Evolutionary conservation across 2,797 vertebrate species (phyloP), one percentile per base, ranked within the genome.

Genomic region (Sebastes steindachneri): DNA sequence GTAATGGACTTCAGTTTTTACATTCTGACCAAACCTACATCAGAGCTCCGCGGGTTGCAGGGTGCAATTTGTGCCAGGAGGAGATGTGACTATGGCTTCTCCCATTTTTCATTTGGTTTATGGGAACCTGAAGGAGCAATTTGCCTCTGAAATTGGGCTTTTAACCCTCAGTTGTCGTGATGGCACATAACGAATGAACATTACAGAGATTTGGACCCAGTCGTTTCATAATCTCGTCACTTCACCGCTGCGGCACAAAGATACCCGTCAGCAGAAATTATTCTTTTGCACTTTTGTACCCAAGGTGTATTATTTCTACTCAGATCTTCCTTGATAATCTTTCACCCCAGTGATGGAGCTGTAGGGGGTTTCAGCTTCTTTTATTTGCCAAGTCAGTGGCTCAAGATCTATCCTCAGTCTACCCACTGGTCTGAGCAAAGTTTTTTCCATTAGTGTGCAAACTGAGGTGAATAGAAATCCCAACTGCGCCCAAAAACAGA

Each of bases 1-100:
- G 84, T 93, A 93, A 95, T 93, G 88, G 90, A 88, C 75, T 73
- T 83, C 84, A 85, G 77, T 85, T 87, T 89, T 92, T 89, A 89
- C 84, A 81, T 79, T 83, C 65, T 65, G 76, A 66, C 75, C 74
- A 62, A 80, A 73, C 79, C 57, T n/a, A 37, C 68, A 23, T 68
- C 66, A 86, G 82, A 25, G 75, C 84, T 59, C 87, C 1, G 1
- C 73, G n/a, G 87, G 80, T 78, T 77, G 65, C 66, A 54, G 68
- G 82, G 90, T 86, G 86, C 76, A 88, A 83, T 91, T 80, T 91
- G 88, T 84, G 75, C 84, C 67, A 51, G 77, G n/a, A 54, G 75
- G n/a, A 72, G 79, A 91, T 37, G 83, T 71, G 62, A 71, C 75
- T 37, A 1, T 3, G 55, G 58, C 79, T 53, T 51, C 66, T 31